Conservation (phyloP, 2,888 invertebrate species). For the Diabrotica balteata region DNA sequence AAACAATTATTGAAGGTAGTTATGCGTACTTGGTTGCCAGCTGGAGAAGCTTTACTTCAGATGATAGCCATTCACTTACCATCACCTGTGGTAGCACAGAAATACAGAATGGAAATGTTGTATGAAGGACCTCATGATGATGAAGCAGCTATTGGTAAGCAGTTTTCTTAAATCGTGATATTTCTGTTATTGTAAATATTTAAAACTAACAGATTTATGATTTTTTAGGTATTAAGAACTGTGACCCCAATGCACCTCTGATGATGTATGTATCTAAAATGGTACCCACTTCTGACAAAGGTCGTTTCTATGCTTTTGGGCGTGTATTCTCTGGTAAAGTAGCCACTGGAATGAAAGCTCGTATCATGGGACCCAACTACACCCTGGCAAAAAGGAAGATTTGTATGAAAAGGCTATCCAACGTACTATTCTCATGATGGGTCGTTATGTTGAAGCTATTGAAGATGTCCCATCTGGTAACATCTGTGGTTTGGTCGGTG, state of each 20-base stretch:
- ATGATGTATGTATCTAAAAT: constrained; percentile 99
- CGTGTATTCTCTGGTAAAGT: constrained; percentile 97
- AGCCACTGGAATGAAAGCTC: constrained; percentile 89
- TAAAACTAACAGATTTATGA: too few relatives aligned
- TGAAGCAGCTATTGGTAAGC: constrained; percentile 67
- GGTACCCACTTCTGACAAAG: constrained; percentile 99
- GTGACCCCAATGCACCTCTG: constrained; percentile 95
- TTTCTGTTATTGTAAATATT: too few relatives aligned
- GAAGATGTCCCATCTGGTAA: constrained; percentile 98
- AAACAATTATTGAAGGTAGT: constrained; percentile 96
- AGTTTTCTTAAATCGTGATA: too few relatives aligned
- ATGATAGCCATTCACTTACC: constrained; percentile 99
- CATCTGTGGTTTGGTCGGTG: constrained; percentile 99
- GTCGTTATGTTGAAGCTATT: constrained; percentile 98
- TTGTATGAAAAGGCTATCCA: constrained; percentile 99
- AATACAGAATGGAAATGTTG: constrained; percentile 99
- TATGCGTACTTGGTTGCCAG: constrained; percentile 99
- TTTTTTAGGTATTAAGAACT: constrained; percentile 66
- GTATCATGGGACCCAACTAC: constrained; percentile 99
- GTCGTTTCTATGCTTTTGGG: constrained; percentile 99
- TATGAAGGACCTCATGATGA: constrained; percentile 99
- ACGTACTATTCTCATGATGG: constrained; percentile 99
- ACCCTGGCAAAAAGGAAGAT: constrained; percentile 98
- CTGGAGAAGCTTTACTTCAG: constrained; percentile 98
- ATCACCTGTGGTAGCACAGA: constrained; percentile 98